Base-by-base conservation (phyloP, 1,140 invertebrate species). In the Solen grandis region DNA sequence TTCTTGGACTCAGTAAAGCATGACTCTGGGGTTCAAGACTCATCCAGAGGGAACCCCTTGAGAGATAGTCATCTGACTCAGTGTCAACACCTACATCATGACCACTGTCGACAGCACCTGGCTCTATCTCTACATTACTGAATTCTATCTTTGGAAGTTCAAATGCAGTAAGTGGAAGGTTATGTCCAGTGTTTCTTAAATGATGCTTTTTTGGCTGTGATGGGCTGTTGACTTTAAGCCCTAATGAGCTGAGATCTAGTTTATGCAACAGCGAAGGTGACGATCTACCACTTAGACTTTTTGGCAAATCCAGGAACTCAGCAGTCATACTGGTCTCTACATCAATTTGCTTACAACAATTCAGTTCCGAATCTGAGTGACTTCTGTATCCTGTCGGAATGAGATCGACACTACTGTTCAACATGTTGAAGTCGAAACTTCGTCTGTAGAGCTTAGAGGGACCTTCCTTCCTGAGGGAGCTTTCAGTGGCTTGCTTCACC, bases 1-100 rank as follows among this genome's bases (percentile, higher is more conserved):
- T 78, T 3, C 81, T 36, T n/a, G 84, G 81, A 75, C 84, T 85
- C 27, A 85, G 60, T 36, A 73, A 50, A 31, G 35, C 13, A 55
- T 83, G 84, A 27, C 52, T 55, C 0, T 19, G n/a, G 29, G 75
- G 65, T n/a, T 75, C 63, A 19, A 75, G 50, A 33, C 69, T 65
- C 4, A 70, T 50, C 38, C 66, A 68, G 50, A 66, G n/a, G 22
- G 31, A 25, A 25, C 25, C 25, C 16, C 60, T 41, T 14, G 59
- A 55, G 1, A 63, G 22, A 29, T 22, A 60, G 35, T 41, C 36
- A 22, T 76, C 59, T 35, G n/a, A 19, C 1, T 63, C 50, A 31
- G 50, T 60, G 22, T 63, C 25, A 46, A 16, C 10, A 22, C 60
- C 35, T 31, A 35, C 57, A 10, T 13, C 57, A 2, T 46, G 54